Evolutionary conservation across 2,113 vertebrate species (phyloP), one percentile per base, ranked within the genome.

Genomic region (Tyto alba): DNA sequence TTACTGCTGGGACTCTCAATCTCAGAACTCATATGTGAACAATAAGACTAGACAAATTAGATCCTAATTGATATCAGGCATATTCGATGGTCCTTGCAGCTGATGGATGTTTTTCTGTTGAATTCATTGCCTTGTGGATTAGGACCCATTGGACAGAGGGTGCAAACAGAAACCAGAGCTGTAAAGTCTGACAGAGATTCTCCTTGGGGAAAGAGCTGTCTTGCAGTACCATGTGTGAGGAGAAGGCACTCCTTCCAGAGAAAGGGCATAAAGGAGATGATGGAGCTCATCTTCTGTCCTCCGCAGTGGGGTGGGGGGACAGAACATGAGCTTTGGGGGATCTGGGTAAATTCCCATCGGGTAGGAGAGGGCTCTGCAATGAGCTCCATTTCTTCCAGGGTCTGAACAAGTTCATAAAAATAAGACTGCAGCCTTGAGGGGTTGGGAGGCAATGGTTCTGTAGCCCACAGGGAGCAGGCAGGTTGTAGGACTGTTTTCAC

Each of bases 31-130:
- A 88, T 64, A 66, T 62, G 88, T 83, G 66, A 96, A 74, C 89
- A 93, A 83, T 88, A 91, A 85, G 63, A 83, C 88, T 73, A 91
- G 82, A 85, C 82, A 91, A 96, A 93, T 91, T 91, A 92, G 47
- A 78, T 71, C 43, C 88, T 93, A 93, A 96, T 91, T 93, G 56
- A 62, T 84, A 84, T 90, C 72, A 86, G 83, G 76, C 79, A 86
- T 89, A 73, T 90, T 79, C 68, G 93, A 52, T 63, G 59, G 55
- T 75, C 19, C 67, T 83, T 92, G 84, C 68, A 91, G 78, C 83
- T 93, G 56, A 88, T 83, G 63, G 55, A 87, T 95, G 60, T 57
- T 88, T 92, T 90, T 59, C 38, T 36, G 63, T n/a, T 59, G n/a
- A 88, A 88, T 85, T 87, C 75, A 86, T 89, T 86, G 72, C 85